These are phyloP conservation scores for Gnathonemus longibarbis DNA, from an alignment of 2,113 vertebrate genomes.

Conservation along the genomic window DNA sequence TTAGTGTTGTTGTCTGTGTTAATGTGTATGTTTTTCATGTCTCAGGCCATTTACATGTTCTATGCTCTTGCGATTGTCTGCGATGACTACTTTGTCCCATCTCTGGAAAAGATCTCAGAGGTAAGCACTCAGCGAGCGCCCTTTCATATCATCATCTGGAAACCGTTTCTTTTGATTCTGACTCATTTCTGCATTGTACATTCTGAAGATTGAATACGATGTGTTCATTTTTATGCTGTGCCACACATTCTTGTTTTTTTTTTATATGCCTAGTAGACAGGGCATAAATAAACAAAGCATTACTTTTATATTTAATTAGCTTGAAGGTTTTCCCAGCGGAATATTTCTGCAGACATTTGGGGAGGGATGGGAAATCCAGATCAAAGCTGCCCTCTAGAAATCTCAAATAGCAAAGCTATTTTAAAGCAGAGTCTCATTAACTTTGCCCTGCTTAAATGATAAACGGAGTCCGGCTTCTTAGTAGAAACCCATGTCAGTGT, in stretches of 20 bases:
- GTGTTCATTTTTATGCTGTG: neutral
- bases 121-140: constrained; percentile 39
- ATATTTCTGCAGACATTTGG: neutral
- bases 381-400: neutral
- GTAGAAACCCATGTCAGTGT: neutral
- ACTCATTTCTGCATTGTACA: neutral
- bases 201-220: neutral
- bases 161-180: neutral
- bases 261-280: neutral
- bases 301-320: neutral
- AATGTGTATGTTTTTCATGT: neutral
- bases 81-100: constrained; percentile 70
- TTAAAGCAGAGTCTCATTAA: constrained; percentile 2
- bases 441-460: neutral
- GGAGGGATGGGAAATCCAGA: neutral
- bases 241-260: neutral
- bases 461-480: neutral
- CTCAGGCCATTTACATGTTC: constrained; percentile 70
- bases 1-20: neutral
- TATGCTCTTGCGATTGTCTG: constrained; percentile 68
- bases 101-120: constrained; percentile 70
- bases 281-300: neutral
- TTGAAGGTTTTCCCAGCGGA: neutral
- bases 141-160: neutral
- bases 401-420: neutral